Conservation (phyloP, 2,888 invertebrate genomes). For the Trachelus iudaicus region DNA sequence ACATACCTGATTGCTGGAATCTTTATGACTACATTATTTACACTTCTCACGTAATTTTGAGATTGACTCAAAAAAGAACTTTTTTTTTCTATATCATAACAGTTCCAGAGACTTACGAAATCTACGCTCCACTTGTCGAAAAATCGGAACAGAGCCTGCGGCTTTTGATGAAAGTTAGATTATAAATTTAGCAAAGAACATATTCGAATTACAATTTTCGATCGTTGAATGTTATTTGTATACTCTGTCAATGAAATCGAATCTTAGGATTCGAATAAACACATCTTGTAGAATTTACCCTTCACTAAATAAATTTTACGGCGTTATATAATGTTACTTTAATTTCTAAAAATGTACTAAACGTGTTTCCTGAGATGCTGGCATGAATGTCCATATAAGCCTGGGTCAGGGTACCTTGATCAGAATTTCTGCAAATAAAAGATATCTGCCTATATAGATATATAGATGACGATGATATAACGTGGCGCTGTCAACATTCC, state of each 20-base stretch:
- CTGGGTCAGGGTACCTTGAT: not conserved
- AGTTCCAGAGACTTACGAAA: not conserved
- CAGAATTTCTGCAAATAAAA: not conserved
- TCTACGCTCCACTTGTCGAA: not conserved
- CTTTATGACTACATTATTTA: not conserved
- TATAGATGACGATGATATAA: not conserved
- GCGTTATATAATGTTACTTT: not conserved
- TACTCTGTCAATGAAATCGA: not conserved
- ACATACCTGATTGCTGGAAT: not conserved
- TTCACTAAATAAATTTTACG: not conserved
- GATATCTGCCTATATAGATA: too few relatives aligned
- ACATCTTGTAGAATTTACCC: not conserved
- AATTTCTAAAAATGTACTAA: not conserved
- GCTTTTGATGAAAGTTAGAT: constrained; percentile 2
- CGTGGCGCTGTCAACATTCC: not conserved
- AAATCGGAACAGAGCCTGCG: not conserved
- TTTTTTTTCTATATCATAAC: constrained; percentile 10
- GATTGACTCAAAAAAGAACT: not conserved
- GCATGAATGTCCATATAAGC: not conserved
- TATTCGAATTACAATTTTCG: not conserved
- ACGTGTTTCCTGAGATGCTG: not conserved
- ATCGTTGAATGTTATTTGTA: not conserved
- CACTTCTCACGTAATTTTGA: not conserved
- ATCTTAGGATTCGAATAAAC: not conserved
- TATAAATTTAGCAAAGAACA: not conserved